These are phyloP conservation scores for Drosophila obscura DNA, from an alignment of 1,140 invertebrate genomes.

Conservation along the genomic window DNA sequence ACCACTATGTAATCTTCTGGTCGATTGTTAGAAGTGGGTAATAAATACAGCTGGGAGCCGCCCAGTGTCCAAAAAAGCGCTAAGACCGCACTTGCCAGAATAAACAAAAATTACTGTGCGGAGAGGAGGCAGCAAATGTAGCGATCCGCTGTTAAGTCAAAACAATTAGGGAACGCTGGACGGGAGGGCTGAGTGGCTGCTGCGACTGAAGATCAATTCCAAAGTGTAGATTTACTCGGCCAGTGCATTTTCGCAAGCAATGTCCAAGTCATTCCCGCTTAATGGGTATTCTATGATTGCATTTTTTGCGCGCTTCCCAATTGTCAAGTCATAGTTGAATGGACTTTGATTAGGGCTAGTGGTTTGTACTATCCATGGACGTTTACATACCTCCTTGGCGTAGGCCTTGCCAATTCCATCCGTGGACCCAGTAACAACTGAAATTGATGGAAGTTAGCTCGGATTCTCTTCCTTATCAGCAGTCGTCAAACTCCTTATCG, in stretches of 20 bases:
- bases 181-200: neutral
- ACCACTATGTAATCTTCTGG: neutral
- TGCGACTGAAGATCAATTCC: constrained; percentile 44
- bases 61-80: constrained; percentile 13
- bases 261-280: constrained; percentile 42
- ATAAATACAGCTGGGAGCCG: constrained; percentile 15
- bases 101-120: constrained; percentile 9
- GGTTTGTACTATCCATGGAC: neutral
- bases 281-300: constrained; percentile 24
- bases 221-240: constrained; percentile 51
- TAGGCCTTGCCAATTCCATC: constrained; percentile 97
- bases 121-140: constrained; percentile 23
- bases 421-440: constrained; percentile 94
- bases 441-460: constrained; percentile 79
- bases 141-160: constrained; percentile 40
- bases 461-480: constrained; percentile 13
- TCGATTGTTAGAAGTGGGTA: constrained; percentile 7
- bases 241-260: constrained; percentile 29
- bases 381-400: constrained; percentile 87
- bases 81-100: constrained; percentile 36
- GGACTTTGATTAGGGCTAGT: constrained; percentile 23
- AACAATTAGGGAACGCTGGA: constrained; percentile 46
- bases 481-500: constrained; percentile 34
- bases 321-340: constrained; percentile 14
- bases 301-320: constrained; percentile 19